Evolutionary conservation across 2,888 invertebrate genomes (phyloP).

Genomic region (Diabrotica balteata): DNA sequence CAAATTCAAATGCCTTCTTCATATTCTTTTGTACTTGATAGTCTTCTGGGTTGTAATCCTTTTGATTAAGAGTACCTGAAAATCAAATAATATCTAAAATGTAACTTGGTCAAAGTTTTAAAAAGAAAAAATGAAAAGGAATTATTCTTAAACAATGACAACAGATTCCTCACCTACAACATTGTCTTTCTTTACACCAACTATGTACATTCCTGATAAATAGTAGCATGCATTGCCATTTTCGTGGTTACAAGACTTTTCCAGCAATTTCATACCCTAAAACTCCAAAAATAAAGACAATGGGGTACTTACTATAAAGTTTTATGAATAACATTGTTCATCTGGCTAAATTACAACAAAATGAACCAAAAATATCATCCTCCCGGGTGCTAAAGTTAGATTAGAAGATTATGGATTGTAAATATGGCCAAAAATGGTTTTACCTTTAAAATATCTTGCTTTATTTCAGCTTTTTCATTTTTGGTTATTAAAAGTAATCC

Average conservation of each 20-base stretch:
- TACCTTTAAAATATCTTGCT: slow-evolving; percentile 65
- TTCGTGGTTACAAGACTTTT: slow-evolving; percentile 61
- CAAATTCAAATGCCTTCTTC: slow-evolving; percentile 79
- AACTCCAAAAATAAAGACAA: slow-evolving; percentile 31
- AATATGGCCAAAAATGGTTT: not conserved
- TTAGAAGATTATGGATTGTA: not conserved
- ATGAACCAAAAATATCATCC: slow-evolving; percentile 7
- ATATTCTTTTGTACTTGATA: slow-evolving; percentile 68
- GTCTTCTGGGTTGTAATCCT: slow-evolving; percentile 33
- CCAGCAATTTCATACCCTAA: slow-evolving; percentile 62
- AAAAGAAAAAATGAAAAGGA: not conserved
- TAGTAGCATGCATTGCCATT: slow-evolving; percentile 72
- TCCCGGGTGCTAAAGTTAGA: slow-evolving; percentile 9
- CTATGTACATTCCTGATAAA: slow-evolving; percentile 79
- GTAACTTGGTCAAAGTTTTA: too few relatives aligned
- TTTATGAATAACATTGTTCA: too few relatives aligned
- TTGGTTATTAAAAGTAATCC: slow-evolving; percentile 74
- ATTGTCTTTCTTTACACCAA: slow-evolving; percentile 69
- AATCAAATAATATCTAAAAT: not conserved
- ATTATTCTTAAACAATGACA: not conserved
- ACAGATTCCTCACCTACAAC: slow-evolving; percentile 20
- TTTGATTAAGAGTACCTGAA: slow-evolving; percentile 7
- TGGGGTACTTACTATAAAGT: not conserved
- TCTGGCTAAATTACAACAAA: not conserved
- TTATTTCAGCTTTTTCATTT: slow-evolving; percentile 56